Percentiles rank a stretch among this genome's conserved stretches.
phyloP scores from a whole-genome alignment of 2,888 invertebrate species.

The Leptopterna dolabrata region DNA sequence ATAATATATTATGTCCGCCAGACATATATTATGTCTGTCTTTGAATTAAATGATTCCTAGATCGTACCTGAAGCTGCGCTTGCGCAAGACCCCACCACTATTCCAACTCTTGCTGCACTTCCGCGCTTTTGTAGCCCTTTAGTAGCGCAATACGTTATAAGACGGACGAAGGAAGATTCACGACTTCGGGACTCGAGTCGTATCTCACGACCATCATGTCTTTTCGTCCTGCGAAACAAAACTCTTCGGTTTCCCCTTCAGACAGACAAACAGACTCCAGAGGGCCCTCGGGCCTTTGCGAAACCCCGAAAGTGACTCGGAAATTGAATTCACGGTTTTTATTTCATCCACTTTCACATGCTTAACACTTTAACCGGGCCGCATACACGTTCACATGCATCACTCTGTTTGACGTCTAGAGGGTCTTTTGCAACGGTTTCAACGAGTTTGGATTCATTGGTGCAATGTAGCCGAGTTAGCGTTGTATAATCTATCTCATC shows the following conservation, averaged over 20 bases:
- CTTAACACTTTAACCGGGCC: neutral
- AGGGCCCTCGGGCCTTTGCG: neutral
- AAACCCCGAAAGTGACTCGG: neutral
- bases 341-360: neutral
- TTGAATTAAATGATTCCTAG: too few relatives aligned
- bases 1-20: too few relatives aligned
- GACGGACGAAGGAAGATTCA: conserved; percentile 10
- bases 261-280: neutral
- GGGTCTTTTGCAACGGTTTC: neutral
- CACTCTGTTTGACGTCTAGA: neutral
- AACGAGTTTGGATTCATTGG: neutral
- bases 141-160: neutral
- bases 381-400: neutral
- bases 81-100: neutral
- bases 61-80: too few relatives aligned
- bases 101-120: neutral
- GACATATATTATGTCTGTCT: too few relatives aligned
- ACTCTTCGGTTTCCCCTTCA: neutral
- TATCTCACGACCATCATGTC: conserved; percentile 25
- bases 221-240: neutral
- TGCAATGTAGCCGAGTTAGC: neutral
- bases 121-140: conserved; percentile 6
- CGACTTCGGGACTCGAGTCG: conserved; percentile 10
- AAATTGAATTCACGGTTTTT: conserved; percentile 2
- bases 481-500: neutral